phyloP scores from a whole-genome alignment of 2,113 vertebrate species.

The Alosa alosa region DNA sequence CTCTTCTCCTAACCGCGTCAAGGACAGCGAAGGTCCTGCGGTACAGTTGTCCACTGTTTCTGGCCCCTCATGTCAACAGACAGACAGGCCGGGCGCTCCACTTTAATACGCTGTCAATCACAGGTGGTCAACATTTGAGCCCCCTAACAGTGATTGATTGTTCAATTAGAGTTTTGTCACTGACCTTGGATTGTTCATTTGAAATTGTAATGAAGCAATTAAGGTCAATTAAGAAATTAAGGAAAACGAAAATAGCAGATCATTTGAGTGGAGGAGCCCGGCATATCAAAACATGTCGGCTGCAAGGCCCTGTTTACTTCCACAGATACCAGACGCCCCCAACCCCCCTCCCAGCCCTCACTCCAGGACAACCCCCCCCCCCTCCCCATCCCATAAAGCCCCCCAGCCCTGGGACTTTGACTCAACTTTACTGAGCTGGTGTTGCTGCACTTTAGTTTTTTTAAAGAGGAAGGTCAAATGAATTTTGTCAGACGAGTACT shows the following conservation, averaged over 20 bases:
- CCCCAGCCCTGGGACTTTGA: constrained; percentile 15
- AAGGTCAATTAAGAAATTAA: constrained; percentile 76
- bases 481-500: constrained; percentile 71
- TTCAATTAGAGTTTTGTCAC: constrained; percentile 72
- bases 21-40: constrained; percentile 47
- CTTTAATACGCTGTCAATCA: constrained; percentile 75
- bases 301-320: constrained; percentile 16
- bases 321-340: constrained; percentile 14
- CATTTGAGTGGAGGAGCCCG: constrained; percentile 60
- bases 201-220: constrained; percentile 79
- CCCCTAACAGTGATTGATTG: constrained; percentile 73
- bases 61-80: constrained; percentile 61
- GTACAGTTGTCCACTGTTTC: constrained; percentile 46
- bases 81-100: constrained; percentile 55
- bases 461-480: constrained; percentile 71
- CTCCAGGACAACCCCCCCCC: background rate
- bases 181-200: constrained; percentile 79
- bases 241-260: constrained; percentile 72
- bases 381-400: background rate
- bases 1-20: constrained; percentile 31
- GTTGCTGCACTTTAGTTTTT: constrained; percentile 62
- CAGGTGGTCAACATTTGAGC: constrained; percentile 57
- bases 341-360: background rate
- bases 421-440: constrained; percentile 65
- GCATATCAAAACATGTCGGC: constrained; percentile 58